These are phyloP conservation scores for Octodon degus DNA, from an alignment of 2,113 vertebrate species.

Conservation along the genomic window DNA sequence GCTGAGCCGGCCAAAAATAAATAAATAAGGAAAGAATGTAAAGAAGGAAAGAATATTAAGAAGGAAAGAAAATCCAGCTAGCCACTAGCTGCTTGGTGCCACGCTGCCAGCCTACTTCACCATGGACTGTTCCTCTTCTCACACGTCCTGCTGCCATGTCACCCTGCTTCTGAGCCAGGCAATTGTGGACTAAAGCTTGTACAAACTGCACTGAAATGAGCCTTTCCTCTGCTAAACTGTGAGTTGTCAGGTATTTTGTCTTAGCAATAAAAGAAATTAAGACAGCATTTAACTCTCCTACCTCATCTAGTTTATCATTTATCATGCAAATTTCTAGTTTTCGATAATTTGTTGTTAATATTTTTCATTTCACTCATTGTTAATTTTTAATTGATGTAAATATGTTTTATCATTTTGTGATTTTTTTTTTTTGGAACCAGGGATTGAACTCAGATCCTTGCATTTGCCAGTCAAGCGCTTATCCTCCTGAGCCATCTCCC, in stretches of 20 bases:
- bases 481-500: too few species aligned
- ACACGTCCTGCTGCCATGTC: neutral
- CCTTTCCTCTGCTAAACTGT: neutral
- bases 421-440: too few species aligned
- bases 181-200: neutral
- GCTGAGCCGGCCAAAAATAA: too few species aligned
- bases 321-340: neutral
- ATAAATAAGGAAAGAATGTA: too few species aligned
- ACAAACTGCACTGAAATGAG: neutral
- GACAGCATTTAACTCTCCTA: neutral
- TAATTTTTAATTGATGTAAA: constrained; percentile 26
- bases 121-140: neutral
- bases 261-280: neutral
- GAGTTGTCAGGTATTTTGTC: neutral
- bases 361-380: neutral
- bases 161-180: neutral
- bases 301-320: neutral
- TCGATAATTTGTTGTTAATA: neutral
- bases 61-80: neutral
- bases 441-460: too few species aligned
- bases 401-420: neutral
- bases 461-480: too few species aligned
- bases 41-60: neutral
- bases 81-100: neutral
- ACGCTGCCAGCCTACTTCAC: too few species aligned